A percentile compares a stretch with the other conserved stretches of the same genome.
Conservation (phyloP, 92 coral and sea anemone species). For the Palythoa grandis region DNA sequence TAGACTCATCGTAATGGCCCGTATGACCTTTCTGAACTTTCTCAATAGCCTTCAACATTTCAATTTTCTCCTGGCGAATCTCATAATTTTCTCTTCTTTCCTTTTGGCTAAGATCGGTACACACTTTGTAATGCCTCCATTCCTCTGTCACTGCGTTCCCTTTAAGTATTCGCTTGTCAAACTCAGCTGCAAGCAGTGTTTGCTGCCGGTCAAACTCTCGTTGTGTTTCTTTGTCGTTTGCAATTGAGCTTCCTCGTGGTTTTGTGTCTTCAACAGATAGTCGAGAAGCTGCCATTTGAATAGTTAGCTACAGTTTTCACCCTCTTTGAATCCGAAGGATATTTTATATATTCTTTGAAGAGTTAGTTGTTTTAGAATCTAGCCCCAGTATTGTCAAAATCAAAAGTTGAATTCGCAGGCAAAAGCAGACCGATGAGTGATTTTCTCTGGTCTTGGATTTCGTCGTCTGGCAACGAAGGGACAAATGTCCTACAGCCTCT, state of each 20-base stretch:
- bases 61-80: conserved; percentile 59
- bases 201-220: conserved; percentile 80
- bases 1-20: conserved; percentile 81
- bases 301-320: neutral
- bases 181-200: conserved; percentile 66
- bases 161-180: conserved; percentile 72
- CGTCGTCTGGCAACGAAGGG: neutral
- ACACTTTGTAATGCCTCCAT: conserved; percentile 63
- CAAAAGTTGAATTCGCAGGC: neutral
- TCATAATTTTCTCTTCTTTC: conserved; percentile 69
- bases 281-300: conserved; percentile 31
- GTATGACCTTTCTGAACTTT: conserved; percentile 74
- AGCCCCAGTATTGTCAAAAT: too few relatives aligned
- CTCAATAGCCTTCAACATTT: conserved; percentile 66
- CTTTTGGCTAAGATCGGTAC: conserved; percentile 61
- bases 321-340: neutral
- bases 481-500: neutral
- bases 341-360: neutral
- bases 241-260: conserved; percentile 6
- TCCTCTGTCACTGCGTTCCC: conserved; percentile 83
- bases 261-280: neutral
- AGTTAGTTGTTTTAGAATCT: neutral
- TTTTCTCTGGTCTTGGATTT: neutral
- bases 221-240: conserved; percentile 56
- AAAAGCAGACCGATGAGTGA: neutral